A percentile compares a stretch with the other conserved stretches of the same genome.
phyloP scores from a whole-genome alignment of 1,140 invertebrate species.

The Stenopsyche tienmushanensis region DNA sequence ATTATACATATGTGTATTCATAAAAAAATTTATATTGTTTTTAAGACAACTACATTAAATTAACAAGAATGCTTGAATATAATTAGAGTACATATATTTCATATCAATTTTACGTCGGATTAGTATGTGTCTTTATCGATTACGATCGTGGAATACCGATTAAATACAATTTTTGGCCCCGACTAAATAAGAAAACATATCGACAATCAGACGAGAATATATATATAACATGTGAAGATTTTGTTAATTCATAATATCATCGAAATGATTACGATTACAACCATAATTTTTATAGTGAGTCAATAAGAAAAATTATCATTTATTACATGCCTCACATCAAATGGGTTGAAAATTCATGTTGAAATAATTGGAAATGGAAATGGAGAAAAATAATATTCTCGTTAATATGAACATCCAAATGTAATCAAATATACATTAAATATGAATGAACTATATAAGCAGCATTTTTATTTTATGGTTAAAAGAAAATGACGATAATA shows the following conservation, averaged over 20 bases:
- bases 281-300: no score
- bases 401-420: neutral
- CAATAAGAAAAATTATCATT: no score
- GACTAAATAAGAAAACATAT: no score
- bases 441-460: neutral
- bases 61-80: neutral
- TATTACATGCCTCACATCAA: conserved; percentile 16
- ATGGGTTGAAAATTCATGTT: no score
- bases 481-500: conserved; percentile 1
- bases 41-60: neutral
- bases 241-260: no score
- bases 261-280: no score
- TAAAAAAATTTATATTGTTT: conserved; percentile 14
- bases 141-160: no score
- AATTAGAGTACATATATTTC: neutral
- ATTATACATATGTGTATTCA: conserved; percentile 37
- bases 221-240: no score
- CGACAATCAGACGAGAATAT: no score
- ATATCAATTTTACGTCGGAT: no score
- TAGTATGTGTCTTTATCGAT: no score
- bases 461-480: neutral
- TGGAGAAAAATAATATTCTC: neutral
- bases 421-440: conserved; percentile 2
- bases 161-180: no score
- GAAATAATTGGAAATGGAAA: neutral